Evolutionary conservation across 2,797 vertebrate species (phyloP), one percentile per base, ranked within the genome.

Genomic region (Menidia menidia): DNA sequence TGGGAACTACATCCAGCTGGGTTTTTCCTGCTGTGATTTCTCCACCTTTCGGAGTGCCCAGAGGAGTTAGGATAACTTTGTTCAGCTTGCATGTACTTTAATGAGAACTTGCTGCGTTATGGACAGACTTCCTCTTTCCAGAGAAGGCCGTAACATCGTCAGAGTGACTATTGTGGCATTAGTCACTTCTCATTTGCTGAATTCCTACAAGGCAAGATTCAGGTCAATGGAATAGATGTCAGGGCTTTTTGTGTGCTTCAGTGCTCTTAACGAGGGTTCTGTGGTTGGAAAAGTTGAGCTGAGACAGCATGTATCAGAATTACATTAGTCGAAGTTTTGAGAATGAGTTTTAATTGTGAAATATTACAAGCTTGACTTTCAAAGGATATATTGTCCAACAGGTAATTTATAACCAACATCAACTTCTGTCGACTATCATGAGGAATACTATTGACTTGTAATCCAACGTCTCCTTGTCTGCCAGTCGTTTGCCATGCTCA

Each of bases 71-170:
- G 32, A 39, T 60, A 39, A 68, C 16, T 56, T 43, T 47, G 54
- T 78, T 25, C 61, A 73, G 64, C 41, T n/a, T 67, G 55, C 5
- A 11, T 47, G 12, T 41, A 11, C 19, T 39, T 50, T 47, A 41
- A 42, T 66, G 42, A 63, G 53, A 32, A 33, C 4, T 50, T 41
- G 47, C 33, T 39, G 51, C 61, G 47, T 58, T 12, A 54, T 42
- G 12, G 4, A 72, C 11, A 41, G 11, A 62, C 71, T 92, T 92
- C 91, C 89, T 87, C 82, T 91, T 92, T 91, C 84, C 44, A 54
- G 13, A 11, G 69, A 85, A 76, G 42, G 64, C 30, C 4, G 7
- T 55, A 44, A 77, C 68, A 73, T 14, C 59, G 68, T 81, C 60
- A 77, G 43, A 67, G 48, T 4, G n/a, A 63, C 61, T 39, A 4